Conservation (phyloP, 2,888 invertebrate species). For the Limenitis camilla region DNA sequence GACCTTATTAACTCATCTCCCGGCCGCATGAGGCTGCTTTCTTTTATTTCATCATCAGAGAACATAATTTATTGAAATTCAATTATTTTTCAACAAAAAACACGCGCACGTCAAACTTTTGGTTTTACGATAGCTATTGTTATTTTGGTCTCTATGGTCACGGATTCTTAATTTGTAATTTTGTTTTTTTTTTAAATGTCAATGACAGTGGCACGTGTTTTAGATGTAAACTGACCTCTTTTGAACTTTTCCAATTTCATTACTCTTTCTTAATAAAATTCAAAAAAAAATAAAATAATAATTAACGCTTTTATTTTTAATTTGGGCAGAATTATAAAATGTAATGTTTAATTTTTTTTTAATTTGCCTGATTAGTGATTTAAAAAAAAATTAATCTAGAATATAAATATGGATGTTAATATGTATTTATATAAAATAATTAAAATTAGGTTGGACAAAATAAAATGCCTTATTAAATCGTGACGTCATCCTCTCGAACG, state of each 20-base stretch:
- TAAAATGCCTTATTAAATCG: no score
- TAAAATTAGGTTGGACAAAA: no score
- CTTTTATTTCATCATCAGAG: slow-evolving; percentile 70
- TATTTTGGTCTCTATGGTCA: slow-evolving; percentile 56
- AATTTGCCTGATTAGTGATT: no score
- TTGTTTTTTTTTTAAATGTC: slow-evolving; percentile 27
- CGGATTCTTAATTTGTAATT: slow-evolving; percentile 39
- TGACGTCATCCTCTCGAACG: no score
- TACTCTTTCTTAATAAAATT: neutral
- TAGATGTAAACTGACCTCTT: slow-evolving; percentile 36
- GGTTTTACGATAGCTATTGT: slow-evolving; percentile 47
- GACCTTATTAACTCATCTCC: slow-evolving; percentile 69
- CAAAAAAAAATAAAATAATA: slow-evolving; percentile 8
- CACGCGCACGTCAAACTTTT: slow-evolving; percentile 48
- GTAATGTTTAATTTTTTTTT: no score
- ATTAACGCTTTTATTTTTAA: no score
- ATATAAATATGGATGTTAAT: no score
- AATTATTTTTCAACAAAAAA: slow-evolving; percentile 66
- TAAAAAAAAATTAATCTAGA: no score
- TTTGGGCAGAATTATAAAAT: no score
- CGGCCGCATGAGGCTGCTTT: slow-evolving; percentile 54
- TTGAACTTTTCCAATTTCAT: slow-evolving; percentile 34
- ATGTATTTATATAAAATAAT: no score
- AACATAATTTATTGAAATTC: slow-evolving; percentile 69
- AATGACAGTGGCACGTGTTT: slow-evolving; percentile 7